phyloP scores from a whole-genome alignment of 2,113 vertebrate genomes.

The Hippocampus mohnikei region DNA sequence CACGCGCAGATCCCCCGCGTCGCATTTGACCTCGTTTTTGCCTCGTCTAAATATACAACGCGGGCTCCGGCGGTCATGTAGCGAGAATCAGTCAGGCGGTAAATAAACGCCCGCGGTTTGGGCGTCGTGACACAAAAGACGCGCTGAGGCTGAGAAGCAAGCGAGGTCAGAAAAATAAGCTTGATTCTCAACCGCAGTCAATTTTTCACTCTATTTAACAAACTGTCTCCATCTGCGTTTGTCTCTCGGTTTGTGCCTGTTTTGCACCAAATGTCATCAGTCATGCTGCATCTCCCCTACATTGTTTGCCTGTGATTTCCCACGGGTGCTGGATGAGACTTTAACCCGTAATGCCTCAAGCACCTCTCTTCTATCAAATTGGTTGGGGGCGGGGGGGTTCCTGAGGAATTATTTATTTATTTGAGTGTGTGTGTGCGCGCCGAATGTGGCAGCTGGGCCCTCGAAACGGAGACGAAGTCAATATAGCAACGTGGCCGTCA shows the following conservation, averaged over 20 bases:
- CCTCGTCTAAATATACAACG: conserved; percentile 7
- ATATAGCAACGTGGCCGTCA: conserved; percentile 44
- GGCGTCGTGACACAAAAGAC: conserved; percentile 2
- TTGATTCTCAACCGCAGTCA: conserved; percentile 24
- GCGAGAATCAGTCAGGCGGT: conserved; percentile 6
- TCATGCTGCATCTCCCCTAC: conserved; percentile 62
- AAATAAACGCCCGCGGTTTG: conserved; percentile 2
- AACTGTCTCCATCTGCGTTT: conserved; percentile 15
- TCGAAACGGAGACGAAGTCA: conserved; percentile 28
- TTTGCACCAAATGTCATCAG: conserved; percentile 61
- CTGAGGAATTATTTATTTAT: conserved; percentile 30
- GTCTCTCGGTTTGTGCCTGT: conserved; percentile 32
- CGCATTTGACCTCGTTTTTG: conserved; percentile 13
- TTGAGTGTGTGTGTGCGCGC: background rate
- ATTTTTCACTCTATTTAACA: conserved; percentile 50
- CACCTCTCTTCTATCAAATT: conserved; percentile 53
- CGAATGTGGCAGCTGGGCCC: background rate
- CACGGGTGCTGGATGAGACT: conserved; percentile 56
- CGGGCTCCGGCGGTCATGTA: background rate
- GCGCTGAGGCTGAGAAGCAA: conserved; percentile 2
- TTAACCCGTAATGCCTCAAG: conserved; percentile 60
- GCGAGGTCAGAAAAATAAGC: conserved; percentile 28
- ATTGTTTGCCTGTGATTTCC: conserved; percentile 69
- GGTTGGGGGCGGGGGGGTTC: conserved; percentile 22
- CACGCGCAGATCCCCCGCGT: background rate